These are phyloP conservation scores for Enteromius radiatus DNA, from an alignment of 2,797 vertebrate genomes.

Conservation along the genomic window DNA sequence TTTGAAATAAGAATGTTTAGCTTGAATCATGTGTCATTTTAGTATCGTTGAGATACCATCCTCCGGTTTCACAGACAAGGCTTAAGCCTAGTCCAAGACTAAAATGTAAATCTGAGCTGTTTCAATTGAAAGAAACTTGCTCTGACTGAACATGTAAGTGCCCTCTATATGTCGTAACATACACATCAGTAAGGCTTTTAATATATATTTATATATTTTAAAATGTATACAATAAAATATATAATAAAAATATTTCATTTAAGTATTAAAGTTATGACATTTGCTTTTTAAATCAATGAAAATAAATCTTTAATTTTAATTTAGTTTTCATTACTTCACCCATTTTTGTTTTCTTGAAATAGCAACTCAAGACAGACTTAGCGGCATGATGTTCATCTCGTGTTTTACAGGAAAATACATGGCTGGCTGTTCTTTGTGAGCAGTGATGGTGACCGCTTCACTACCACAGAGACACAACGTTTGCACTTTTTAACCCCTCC, in stretches of 20 bases:
- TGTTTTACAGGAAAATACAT: slow-evolving; percentile 80
- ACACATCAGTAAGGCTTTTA: too few species aligned
- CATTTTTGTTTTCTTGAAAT: not conserved
- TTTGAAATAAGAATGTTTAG: not conserved
- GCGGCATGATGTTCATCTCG: not conserved
- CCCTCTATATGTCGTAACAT: too few species aligned
- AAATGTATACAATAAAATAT: too few species aligned
- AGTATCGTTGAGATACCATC: too few species aligned
- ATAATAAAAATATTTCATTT: too few species aligned
- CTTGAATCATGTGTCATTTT: not conserved
- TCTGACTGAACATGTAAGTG: too few species aligned
- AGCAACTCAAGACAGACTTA: not conserved
- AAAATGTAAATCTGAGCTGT: too few species aligned
- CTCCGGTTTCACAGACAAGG: too few species aligned
- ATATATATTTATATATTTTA: too few species aligned
- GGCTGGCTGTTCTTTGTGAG: slow-evolving; percentile 80
- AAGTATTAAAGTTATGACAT: not conserved
- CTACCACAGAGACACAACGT: slow-evolving; percentile 48
- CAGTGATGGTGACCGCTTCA: not conserved
- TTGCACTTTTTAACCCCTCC: slow-evolving; percentile 68
- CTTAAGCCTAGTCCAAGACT: too few species aligned
- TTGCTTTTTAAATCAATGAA: not conserved
- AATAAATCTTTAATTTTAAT: not conserved
- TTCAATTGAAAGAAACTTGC: too few species aligned
- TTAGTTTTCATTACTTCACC: not conserved